Evolutionary conservation across 2,888 invertebrate genomes (phyloP).

Genomic region (Melolontha melolontha): DNA sequence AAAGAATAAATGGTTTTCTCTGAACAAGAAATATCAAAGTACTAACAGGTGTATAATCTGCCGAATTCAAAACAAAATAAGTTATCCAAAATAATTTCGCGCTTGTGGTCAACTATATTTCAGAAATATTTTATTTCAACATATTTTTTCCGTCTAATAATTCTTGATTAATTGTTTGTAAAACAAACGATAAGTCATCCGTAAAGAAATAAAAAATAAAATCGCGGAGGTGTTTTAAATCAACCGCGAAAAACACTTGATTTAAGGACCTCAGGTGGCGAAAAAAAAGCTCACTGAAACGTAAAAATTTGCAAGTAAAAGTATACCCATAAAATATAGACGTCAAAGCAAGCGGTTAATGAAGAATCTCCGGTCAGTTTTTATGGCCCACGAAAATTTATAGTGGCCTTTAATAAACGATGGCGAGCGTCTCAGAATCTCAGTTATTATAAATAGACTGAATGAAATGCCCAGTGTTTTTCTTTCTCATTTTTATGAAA

Average conservation of each 20-base stretch:
- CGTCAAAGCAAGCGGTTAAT: slow-evolving; percentile 50
- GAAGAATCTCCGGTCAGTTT: slow-evolving; percentile 50
- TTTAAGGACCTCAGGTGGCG: slow-evolving; percentile 26
- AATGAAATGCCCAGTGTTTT: too few species aligned
- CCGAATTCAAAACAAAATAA: too few species aligned
- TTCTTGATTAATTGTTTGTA: not conserved
- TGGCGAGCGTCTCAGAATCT: slow-evolving; percentile 23
- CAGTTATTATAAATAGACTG: too few species aligned
- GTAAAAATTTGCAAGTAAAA: slow-evolving; percentile 44
- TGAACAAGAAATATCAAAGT: too few species aligned
- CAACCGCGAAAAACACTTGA: slow-evolving; percentile 9
- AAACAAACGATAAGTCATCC: slow-evolving; percentile 3
- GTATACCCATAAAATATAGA: slow-evolving; percentile 50
- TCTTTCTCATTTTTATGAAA: too few species aligned
- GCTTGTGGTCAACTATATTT: too few species aligned
- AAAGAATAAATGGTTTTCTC: too few species aligned
- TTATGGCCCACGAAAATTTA: slow-evolving; percentile 48
- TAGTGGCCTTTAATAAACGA: slow-evolving; percentile 40
- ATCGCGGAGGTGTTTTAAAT: slow-evolving; percentile 24
- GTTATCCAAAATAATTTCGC: too few species aligned
- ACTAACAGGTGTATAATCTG: too few species aligned
- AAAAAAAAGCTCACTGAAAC: slow-evolving; percentile 26
- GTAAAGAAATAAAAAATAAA: slow-evolving; percentile 7
- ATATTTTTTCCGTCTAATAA: not conserved
- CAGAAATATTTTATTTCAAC: too few species aligned